phyloP scores from a whole-genome alignment of 2,888 invertebrate species.

The Tanytarsus gracilentus region DNA sequence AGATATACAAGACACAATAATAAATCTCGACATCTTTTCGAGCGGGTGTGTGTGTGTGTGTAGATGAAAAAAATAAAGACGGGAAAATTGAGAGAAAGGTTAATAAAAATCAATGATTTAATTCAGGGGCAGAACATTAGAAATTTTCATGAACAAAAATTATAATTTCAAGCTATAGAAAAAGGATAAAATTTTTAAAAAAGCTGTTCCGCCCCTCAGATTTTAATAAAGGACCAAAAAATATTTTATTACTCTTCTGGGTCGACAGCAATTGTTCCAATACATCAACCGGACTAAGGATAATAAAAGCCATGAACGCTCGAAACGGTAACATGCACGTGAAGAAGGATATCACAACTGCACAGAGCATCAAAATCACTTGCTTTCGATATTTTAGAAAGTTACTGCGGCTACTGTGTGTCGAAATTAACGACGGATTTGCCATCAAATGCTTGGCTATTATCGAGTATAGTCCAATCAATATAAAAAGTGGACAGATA shows the following conservation, averaged over 20 bases:
- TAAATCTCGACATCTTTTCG: slow-evolving; percentile 74
- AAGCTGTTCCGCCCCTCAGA: too few relatives aligned
- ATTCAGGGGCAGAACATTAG: too few relatives aligned
- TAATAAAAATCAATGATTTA: too few relatives aligned
- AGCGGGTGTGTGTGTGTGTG: too few relatives aligned
- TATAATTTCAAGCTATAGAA: too few relatives aligned
- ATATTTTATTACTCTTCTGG: neutral
- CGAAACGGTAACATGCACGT: slow-evolving; percentile 82
- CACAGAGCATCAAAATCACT: slow-evolving; percentile 80
- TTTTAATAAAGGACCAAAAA: too few relatives aligned
- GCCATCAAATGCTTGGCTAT: slow-evolving; percentile 80
- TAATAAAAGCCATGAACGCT: slow-evolving; percentile 78
- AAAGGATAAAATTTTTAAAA: too few relatives aligned
- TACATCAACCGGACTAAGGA: slow-evolving; percentile 63
- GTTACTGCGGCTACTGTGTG: slow-evolving; percentile 48
- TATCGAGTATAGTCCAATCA: slow-evolving; percentile 72
- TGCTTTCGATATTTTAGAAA: slow-evolving; percentile 67
- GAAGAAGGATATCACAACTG: slow-evolving; percentile 85
- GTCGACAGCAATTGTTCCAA: slow-evolving; percentile 40
- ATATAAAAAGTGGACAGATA: slow-evolving; percentile 68
- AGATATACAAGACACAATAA: slow-evolving; percentile 74
- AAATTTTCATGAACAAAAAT: too few relatives aligned
- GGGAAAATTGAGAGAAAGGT: too few relatives aligned
- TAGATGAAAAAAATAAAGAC: too few relatives aligned
- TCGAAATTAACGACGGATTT: slow-evolving; percentile 59